phyloP scores from a whole-genome alignment of 2,797 vertebrate genomes.

The Calcarius lapponicus region DNA sequence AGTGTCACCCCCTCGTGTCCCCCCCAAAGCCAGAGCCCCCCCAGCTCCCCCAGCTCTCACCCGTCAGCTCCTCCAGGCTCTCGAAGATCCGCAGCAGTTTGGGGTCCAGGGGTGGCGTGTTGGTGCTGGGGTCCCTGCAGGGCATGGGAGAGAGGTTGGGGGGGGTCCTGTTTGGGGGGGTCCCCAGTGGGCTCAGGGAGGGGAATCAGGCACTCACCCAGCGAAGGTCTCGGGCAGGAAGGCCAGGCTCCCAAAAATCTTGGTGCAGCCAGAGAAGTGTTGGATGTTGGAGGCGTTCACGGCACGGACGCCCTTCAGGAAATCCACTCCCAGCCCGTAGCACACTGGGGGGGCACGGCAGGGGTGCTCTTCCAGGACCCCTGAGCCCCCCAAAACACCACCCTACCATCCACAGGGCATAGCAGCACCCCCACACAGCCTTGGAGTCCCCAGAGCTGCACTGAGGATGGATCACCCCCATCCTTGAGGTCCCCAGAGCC shows the following conservation, averaged over 20 bases:
- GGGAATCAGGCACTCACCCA: slow-evolving; percentile 71
- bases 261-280: slow-evolving; percentile 86
- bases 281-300: slow-evolving; percentile 87
- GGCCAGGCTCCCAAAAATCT: slow-evolving; percentile 92
- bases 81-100: slow-evolving; percentile 84
- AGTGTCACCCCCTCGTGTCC: neutral
- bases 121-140: slow-evolving; percentile 76
- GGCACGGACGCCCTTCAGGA: slow-evolving; percentile 78
- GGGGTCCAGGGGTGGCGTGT: slow-evolving; percentile 78
- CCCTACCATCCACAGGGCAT: accelerated
- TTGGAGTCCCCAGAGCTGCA: neutral
- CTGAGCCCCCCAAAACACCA: neutral
- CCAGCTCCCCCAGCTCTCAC: slow-evolving; percentile 56
- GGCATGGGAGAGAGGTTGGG: neutral
- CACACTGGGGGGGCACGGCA: slow-evolving; percentile 78
- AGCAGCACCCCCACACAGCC: neutral
- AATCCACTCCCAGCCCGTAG: slow-evolving; percentile 90
- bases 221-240: slow-evolving; percentile 89
- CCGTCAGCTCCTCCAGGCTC: slow-evolving; percentile 92
- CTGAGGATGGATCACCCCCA: neutral
- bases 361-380: accelerated
- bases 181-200: neutral
- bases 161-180: accelerated
- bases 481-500: neutral
- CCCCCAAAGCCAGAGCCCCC: accelerated